Percentiles rank a stretch among this genome's conserved stretches.
Evolutionary conservation across 2,888 invertebrate species (phyloP).

Genomic region (Tortricodes alternella): DNA sequence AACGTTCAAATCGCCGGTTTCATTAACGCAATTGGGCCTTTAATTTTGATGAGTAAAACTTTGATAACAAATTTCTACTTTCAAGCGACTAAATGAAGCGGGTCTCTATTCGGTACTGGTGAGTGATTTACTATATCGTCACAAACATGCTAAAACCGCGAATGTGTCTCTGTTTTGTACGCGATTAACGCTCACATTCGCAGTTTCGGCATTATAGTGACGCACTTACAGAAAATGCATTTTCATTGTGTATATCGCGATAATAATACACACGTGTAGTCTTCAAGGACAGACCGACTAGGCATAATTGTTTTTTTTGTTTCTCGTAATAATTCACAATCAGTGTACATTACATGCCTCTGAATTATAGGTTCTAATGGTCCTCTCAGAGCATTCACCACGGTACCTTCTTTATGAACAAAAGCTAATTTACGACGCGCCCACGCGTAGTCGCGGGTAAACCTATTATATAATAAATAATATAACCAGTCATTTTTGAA

Average conservation of each 20-base stretch:
- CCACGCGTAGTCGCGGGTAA: slow-evolving; percentile 23
- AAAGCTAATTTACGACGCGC: slow-evolving; percentile 27
- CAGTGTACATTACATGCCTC: slow-evolving; percentile 14
- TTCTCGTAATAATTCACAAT: slow-evolving; percentile 7
- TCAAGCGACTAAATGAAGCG: not conserved
- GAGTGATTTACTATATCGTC: too few relatives aligned
- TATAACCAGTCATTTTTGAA: slow-evolving; percentile 27
- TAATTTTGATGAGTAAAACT: slow-evolving; percentile 3
- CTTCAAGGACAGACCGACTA: not conserved
- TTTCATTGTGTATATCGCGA: too few relatives aligned
- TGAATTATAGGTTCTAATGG: slow-evolving; percentile 27
- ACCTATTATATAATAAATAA: slow-evolving; percentile 29
- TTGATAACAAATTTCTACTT: not conserved
- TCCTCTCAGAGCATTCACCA: slow-evolving; percentile 25
- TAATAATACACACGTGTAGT: not conserved
- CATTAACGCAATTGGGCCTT: slow-evolving; percentile 5
- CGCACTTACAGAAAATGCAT: too few relatives aligned
- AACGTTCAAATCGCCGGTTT: not conserved
- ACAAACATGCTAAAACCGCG: too few relatives aligned
- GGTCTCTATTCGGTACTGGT: too few relatives aligned
- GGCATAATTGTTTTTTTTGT: not conserved
- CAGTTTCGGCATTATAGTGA: too few relatives aligned
- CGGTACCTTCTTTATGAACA: slow-evolving; percentile 23
- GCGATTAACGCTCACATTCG: too few relatives aligned
- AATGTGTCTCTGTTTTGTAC: too few relatives aligned